Percentiles rank a stretch among this genome's conserved stretches.
phyloP scores from a whole-genome alignment of 2,113 vertebrate species.

The Pteruthius melanotis region DNA sequence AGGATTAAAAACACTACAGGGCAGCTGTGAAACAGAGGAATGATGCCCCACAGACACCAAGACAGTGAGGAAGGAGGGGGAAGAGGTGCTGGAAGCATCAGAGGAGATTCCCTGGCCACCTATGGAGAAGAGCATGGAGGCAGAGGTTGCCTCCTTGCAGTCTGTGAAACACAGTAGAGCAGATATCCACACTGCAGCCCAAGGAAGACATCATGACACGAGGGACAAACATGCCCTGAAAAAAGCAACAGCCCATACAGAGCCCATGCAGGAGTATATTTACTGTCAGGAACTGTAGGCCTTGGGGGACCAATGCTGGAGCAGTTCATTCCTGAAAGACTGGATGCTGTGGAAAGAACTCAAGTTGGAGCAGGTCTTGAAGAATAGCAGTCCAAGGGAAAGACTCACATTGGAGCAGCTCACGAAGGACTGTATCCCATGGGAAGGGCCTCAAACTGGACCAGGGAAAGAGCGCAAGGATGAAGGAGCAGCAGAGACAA shows the following conservation, averaged over 20 bases:
- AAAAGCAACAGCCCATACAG: not conserved
- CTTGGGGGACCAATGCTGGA: rapidly evolving
- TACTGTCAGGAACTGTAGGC: not conserved
- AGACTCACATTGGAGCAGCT: not conserved
- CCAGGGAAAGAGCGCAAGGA: not conserved
- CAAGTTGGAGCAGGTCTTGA: not conserved
- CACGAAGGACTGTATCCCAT: rapidly evolving
- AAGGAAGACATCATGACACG: rapidly evolving
- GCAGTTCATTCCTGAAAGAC: not conserved
- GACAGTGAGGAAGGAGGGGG: not conserved
- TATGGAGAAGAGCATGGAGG: not conserved
- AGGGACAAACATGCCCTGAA: not conserved
- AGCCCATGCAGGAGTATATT: not conserved
- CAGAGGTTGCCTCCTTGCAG: not conserved
- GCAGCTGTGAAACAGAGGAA: not conserved
- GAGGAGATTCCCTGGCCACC: not conserved
- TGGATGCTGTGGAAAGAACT: not conserved
- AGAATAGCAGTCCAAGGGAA: not conserved
- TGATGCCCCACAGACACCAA: not conserved
- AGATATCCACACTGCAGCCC: not conserved
- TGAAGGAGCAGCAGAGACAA: not conserved
- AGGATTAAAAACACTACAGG: not conserved
- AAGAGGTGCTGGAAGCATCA: not conserved
- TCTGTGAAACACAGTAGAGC: not conserved
- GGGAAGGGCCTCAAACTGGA: not conserved